Evolutionary conservation across 2,888 invertebrate species (phyloP), one percentile per base, ranked within the genome.

Genomic region (Crocallis elinguaria): DNA sequence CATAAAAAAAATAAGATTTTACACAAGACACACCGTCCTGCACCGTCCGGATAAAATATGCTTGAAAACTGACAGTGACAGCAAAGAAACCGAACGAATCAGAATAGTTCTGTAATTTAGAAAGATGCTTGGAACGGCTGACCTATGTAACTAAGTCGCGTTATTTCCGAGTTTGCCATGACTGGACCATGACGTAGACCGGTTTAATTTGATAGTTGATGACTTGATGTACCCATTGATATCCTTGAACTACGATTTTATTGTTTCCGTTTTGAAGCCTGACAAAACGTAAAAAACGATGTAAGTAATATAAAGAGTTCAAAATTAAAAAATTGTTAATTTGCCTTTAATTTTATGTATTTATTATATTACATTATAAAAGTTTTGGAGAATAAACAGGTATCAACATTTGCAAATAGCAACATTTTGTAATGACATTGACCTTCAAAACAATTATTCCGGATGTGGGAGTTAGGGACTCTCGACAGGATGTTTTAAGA

Each of bases 1-100:
- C 44, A 49, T 60, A 51, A 60, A 53, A 64, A 46, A 53, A 52
- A 60, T 53, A 38, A 42, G 50, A 64, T 64, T 57, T 55, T 63
- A 29, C 60, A 60, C 62, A 71, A 71, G 13, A 71, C 59, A 57
- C 62, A 71, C 75, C 77, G 67, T 73, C 79, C 76, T n/a, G n/a
- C n/a, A n/a, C 73, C 65, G 67, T 7, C 4, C 8, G 8, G 6
- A 11, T 72, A 77, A 74, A 70, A 69, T 70, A 76, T 70, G 64
- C 67, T 73, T 70, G 69, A 69, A 77, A 77, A 75, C 77, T 82
- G 82, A 78, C 45, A 77, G 51, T 82, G 82, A 78, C 45, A 77
- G 51, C 60, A 70, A 66, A 25, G 11, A 43, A 56, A 35, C 45
- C 48, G 19, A 43, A 48, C 23, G 13, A 59, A 55, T 61, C n/a